phyloP scores from a whole-genome alignment of 2,113 vertebrate species.

The Ictidomys tridecemlineatus region DNA sequence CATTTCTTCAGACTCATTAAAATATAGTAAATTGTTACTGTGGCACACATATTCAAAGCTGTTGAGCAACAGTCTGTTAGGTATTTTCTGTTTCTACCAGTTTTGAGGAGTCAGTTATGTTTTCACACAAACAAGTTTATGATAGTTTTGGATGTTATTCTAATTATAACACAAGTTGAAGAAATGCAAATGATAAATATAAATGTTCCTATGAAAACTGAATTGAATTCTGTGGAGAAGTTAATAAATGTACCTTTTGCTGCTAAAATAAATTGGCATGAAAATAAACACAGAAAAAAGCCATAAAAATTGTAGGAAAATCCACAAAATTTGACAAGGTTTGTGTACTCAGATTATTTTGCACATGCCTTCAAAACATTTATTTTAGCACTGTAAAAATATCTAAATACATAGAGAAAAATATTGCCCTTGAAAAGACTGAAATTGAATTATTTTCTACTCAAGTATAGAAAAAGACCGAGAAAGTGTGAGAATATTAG shows the following conservation, averaged over 20 bases:
- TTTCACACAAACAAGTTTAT: conserved; percentile 14
- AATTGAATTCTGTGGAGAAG: not conserved
- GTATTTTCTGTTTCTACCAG: not conserved
- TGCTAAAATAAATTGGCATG: conserved; percentile 5
- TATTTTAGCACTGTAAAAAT: not conserved
- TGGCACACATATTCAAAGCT: not conserved
- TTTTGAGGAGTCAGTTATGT: not conserved
- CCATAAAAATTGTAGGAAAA: not conserved
- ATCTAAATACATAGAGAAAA: not conserved
- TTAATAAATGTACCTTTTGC: not conserved
- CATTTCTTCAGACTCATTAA: not conserved
- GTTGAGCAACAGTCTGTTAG: not conserved
- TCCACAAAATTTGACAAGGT: not conserved
- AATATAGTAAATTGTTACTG: not conserved
- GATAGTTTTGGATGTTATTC: not conserved
- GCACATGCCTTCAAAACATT: not conserved
- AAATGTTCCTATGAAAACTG: not conserved
- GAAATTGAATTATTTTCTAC: not conserved
- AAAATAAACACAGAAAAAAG: conserved; percentile 33
- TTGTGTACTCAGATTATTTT: not conserved
- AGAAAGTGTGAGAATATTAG: not conserved
- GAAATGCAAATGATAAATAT: not conserved
- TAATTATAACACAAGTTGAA: not conserved
- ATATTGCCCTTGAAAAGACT: not conserved
- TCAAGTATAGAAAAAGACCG: not conserved